Percentiles rank a stretch among this genome's conserved stretches.
Evolutionary conservation across 1,140 invertebrate species (phyloP).

Genomic region (Drosophila willistoni): DNA sequence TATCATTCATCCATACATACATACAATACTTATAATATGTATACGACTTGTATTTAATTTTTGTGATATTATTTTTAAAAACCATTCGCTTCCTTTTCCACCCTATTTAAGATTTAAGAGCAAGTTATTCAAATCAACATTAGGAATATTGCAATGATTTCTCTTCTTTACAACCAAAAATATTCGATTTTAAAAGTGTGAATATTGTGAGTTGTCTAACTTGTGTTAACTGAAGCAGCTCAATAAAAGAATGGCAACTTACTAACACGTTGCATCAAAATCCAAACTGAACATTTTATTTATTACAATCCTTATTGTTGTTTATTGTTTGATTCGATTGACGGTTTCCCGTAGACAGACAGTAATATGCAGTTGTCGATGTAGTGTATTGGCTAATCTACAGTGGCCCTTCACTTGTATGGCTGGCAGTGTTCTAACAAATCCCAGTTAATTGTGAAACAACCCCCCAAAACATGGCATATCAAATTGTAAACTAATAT

Average conservation of each 20-base stretch:
- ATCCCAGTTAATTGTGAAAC: slow-evolving; percentile 46
- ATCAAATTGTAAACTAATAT: slow-evolving; percentile 82
- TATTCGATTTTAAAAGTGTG: slow-evolving; percentile 8
- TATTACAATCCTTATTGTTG: no score
- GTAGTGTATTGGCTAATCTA: slow-evolving; percentile 10
- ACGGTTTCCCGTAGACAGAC: no score
- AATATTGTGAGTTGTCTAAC: not conserved
- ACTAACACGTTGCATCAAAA: slow-evolving; percentile 53
- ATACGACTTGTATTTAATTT: slow-evolving; percentile 78
- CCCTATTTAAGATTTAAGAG: slow-evolving; percentile 37
- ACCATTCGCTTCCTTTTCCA: slow-evolving; percentile 63
- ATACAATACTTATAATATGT: slow-evolving; percentile 44
- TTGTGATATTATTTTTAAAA: slow-evolving; percentile 77
- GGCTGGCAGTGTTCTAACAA: slow-evolving; percentile 25
- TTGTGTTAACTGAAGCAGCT: slow-evolving; percentile 16
- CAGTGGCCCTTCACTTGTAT: slow-evolving; percentile 7
- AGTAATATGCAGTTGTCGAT: not conserved
- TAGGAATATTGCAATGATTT: slow-evolving; percentile 32
- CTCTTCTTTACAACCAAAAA: slow-evolving; percentile 14
- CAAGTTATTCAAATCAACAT: slow-evolving; percentile 51
- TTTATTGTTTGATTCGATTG: no score
- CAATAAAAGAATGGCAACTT: slow-evolving; percentile 14
- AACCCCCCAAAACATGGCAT: slow-evolving; percentile 42
- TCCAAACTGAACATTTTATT: slow-evolving; percentile 33
- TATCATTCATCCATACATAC: slow-evolving; percentile 22